A percentile compares a stretch with the other conserved stretches of the same genome.
phyloP scores from a whole-genome alignment of 2,797 vertebrate genomes.

The Myotis myotis region DNA sequence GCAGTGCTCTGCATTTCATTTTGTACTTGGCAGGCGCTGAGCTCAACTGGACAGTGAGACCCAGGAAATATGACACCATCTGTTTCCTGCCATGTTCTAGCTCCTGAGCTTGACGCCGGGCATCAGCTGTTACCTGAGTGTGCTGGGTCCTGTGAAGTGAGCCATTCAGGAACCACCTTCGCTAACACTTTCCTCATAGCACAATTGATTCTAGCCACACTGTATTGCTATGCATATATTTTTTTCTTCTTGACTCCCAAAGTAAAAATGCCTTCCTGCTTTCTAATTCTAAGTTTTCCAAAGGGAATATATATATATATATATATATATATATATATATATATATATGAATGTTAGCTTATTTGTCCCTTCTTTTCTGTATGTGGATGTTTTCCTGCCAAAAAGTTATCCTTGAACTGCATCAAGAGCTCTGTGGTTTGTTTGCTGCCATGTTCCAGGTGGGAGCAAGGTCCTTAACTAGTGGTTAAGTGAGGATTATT shows the following conservation, averaged over 20 bases:
- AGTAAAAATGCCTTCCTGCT: neutral
- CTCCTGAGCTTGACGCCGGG: neutral
- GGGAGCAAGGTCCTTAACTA: neutral
- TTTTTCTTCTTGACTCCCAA: neutral
- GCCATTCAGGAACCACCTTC: conserved; percentile 49
- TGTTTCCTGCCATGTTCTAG: conserved; percentile 76
- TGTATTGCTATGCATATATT: neutral
- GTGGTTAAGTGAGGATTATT: conserved; percentile 14
- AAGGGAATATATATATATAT: neutral
- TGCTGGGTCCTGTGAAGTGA: conserved; percentile 35
- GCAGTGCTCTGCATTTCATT: conserved; percentile 48
- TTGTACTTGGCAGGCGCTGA: conserved; percentile 67
- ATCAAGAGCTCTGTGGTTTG: neutral
- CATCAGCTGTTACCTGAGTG: conserved; percentile 67
- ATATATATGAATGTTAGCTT: neutral
- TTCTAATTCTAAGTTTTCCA: neutral
- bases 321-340: too few relatives aligned
- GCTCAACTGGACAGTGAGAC: conserved; percentile 70
- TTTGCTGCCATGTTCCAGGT: neutral
- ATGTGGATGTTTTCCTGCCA: neutral
- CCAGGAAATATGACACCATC: conserved; percentile 77
- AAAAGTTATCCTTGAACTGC: neutral
- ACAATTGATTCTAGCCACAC: neutral
- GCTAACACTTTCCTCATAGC: neutral
- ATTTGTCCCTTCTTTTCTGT: neutral